These are phyloP conservation scores for Nymphalis io DNA, from an alignment of 1,140 invertebrate genomes.

Conservation along the genomic window DNA sequence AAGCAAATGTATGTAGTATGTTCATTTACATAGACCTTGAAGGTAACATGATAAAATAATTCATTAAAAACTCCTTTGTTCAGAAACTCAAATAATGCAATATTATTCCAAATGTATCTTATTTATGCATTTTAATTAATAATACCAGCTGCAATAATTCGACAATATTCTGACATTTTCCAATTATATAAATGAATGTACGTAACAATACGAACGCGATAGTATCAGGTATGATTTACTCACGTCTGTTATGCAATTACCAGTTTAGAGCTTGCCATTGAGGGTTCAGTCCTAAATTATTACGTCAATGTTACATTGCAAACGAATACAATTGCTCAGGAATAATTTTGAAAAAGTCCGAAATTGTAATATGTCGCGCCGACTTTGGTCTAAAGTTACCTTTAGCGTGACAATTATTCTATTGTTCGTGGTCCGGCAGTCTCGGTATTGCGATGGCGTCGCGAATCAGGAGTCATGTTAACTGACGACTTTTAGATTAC, in stretches of 20 bases:
- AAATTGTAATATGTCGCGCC: constrained; percentile 44
- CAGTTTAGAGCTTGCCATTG: constrained; percentile 26
- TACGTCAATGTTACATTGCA: constrained; percentile 47
- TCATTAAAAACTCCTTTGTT: no score
- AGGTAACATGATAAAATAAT: no score
- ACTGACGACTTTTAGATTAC: not conserved
- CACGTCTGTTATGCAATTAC: constrained; percentile 33
- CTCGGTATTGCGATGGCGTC: constrained; percentile 19
- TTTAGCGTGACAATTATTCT: constrained; percentile 57
- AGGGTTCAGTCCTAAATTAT: constrained; percentile 36
- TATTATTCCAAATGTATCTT: no score
- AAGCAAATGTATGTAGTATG: no score
- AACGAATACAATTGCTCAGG: constrained; percentile 26
- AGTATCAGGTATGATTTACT: constrained; percentile 41
- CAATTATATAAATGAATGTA: constrained; percentile 35
- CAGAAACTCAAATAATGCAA: no score
- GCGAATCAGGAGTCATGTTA: constrained; percentile 11
- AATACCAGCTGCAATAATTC: not conserved
- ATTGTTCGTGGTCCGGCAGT: constrained; percentile 47
- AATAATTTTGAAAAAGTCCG: constrained; percentile 49
- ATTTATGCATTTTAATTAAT: not conserved
- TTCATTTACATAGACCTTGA: no score
- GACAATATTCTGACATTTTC: constrained; percentile 29
- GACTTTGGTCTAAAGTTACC: constrained; percentile 44
- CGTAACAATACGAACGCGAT: constrained; percentile 35